Percentiles rank a stretch among this genome's conserved stretches.
Conservation (phyloP, 1,140 invertebrate species). For the Penaeus vannamei region DNA sequence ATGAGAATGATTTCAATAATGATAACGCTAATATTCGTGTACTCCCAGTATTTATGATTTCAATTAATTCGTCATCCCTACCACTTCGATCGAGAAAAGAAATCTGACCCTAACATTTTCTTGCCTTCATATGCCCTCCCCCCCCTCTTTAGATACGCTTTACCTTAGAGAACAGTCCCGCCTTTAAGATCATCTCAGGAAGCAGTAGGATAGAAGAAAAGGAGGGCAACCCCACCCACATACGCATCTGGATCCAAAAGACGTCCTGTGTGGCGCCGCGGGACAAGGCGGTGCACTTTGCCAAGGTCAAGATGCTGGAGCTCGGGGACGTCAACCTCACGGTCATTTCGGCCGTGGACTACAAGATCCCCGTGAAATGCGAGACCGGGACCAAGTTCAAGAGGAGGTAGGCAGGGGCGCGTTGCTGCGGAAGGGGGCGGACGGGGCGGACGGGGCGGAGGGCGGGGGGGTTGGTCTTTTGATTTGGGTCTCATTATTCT, state of each 20-base stretch:
- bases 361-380: constrained; percentile 70
- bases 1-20: no score
- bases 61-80: no score
- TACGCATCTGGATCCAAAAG: no score
- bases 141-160: neutral
- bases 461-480: neutral
- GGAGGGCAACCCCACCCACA: no score
- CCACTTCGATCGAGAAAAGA: no score
- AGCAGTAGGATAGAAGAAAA: neutral
- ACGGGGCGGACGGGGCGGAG: no score
- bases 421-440: no score
- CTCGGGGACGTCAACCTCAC: constrained; percentile 77
- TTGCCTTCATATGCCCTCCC: no score
- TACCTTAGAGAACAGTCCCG: constrained; percentile 19
- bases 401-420: neutral
- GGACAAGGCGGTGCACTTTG: constrained; percentile 41
- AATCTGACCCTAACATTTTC: no score
- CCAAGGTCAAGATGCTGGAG: constrained; percentile 72
- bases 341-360: constrained; percentile 76
- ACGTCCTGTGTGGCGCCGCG: constrained; percentile 19
- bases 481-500: no score
- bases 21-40: no score
- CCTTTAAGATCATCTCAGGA: constrained; percentile 36
- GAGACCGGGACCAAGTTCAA: constrained; percentile 68
- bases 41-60: no score